Base-by-base conservation (phyloP, 1,140 invertebrate genomes). In the Aphelinus certus region DNA sequence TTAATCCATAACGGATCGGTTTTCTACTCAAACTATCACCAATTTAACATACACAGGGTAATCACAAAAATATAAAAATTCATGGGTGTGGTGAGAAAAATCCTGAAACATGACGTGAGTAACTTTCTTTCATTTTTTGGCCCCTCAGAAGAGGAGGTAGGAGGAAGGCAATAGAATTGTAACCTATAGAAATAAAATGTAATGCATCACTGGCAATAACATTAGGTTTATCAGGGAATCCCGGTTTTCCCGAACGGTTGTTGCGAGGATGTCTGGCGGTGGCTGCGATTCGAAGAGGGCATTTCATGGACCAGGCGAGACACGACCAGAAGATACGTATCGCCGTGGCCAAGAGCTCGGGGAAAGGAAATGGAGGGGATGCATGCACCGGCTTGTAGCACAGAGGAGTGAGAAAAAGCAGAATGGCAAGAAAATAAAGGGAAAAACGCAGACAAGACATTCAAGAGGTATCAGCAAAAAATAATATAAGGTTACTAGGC, bases 201-300 rank as follows among this genome's bases (percentile, higher is more conserved):
- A 63, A 62, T 61, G 68, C 47, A 72, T 80, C 81, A 74, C 73
- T 63, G 64, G 73, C 73, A 79, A 83, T 81, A 77, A 77, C 77
- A 79, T 83, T 80, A 83, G 74, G 76, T 79, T 80, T 80, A 82
- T 81, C 76, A 77, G 78, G 48, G 51, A 9, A 55, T 55, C 6
- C 42, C 2, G 26, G 26, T 26, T 26, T 26, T 26, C 26, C 26
- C 26, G 26, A 26, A 26, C 26, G 26, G 26, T 26, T 26, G 26
- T 26, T 26, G 26, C 26, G 26, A 26, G 26, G 0, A 26, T 26
- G 26, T 26, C 26, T 26, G 26, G 26, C 26, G 26, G 26, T 26
- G 26, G 26, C 26, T 26, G 26, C 26, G 26, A 26, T 26, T 26
- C 26, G 26, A 26, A 26, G 26, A 26, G 26, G 26, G 26, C 26